These are phyloP conservation scores for Zosterops japonicus DNA, from an alignment of 2,113 vertebrate species.

Conservation along the genomic window DNA sequence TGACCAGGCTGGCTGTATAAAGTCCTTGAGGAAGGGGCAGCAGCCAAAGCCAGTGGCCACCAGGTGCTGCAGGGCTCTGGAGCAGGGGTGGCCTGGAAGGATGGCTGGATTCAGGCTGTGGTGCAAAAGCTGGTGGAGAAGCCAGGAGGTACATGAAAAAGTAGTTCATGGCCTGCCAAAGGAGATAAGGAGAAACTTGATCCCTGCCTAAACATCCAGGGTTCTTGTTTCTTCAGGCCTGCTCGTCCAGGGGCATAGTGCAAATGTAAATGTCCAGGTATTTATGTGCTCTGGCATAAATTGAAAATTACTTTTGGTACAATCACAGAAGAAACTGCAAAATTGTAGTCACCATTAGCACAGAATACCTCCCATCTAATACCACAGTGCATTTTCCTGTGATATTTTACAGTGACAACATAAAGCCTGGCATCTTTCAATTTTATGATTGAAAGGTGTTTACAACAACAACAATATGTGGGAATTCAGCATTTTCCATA, in stretches of 20 bases:
- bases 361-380: background rate
- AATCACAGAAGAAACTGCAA: background rate
- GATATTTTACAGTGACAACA: background rate
- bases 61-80: background rate
- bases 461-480: background rate
- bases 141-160: background rate
- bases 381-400: background rate
- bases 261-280: background rate
- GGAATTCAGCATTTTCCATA: background rate
- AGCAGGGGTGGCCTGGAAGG: background rate
- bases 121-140: background rate
- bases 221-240: background rate
- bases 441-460: background rate
- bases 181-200: background rate
- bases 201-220: background rate
- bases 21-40: background rate
- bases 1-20: background rate
- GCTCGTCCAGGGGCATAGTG: rapidly evolving
- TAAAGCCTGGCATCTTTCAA: background rate
- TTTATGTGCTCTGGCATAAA: background rate
- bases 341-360: background rate
- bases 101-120: background rate
- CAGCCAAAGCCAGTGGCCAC: background rate
- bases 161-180: background rate
- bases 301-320: background rate